Percentiles rank a stretch among this genome's conserved stretches.
Evolutionary conservation across 2,888 invertebrate genomes (phyloP).

Genomic region (Bimastos eiseni): DNA sequence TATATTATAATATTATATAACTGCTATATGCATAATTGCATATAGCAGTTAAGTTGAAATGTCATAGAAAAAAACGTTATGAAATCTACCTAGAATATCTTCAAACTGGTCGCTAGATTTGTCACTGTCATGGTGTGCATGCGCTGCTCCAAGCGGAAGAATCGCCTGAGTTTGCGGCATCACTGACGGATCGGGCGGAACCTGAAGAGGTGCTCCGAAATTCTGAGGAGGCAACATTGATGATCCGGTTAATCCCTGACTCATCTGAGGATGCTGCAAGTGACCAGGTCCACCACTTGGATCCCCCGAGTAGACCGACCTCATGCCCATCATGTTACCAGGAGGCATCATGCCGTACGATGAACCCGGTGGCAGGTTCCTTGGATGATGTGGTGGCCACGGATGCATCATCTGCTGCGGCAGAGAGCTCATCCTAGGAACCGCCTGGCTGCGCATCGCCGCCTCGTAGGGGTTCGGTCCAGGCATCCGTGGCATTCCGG

Average conservation of each 20-base stretch:
- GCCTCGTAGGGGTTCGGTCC: neutral
- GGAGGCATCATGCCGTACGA: constrained; percentile 8
- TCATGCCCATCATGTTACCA: constrained; percentile 16
- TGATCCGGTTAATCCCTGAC: neutral
- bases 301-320: neutral
- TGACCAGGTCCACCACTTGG: neutral
- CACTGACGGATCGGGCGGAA: neutral
- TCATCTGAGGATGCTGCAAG: constrained; percentile 16
- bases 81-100: constrained; percentile 39
- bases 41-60: neutral
- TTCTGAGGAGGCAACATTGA: neutral
- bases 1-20: neutral
- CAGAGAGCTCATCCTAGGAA: neutral
- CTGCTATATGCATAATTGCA: too few relatives aligned
- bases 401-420: constrained; percentile 16
- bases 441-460: neutral
- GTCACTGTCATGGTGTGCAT: constrained; percentile 20
- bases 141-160: neutral
- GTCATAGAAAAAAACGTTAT: neutral
- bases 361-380: neutral
- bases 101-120: constrained; percentile 40
- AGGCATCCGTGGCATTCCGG: constrained; percentile 10
- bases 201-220: neutral
- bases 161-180: neutral
- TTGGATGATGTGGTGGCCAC: neutral